Evolutionary conservation across 1,140 invertebrate species (phyloP).

Genomic region (Sinella curviseta): DNA sequence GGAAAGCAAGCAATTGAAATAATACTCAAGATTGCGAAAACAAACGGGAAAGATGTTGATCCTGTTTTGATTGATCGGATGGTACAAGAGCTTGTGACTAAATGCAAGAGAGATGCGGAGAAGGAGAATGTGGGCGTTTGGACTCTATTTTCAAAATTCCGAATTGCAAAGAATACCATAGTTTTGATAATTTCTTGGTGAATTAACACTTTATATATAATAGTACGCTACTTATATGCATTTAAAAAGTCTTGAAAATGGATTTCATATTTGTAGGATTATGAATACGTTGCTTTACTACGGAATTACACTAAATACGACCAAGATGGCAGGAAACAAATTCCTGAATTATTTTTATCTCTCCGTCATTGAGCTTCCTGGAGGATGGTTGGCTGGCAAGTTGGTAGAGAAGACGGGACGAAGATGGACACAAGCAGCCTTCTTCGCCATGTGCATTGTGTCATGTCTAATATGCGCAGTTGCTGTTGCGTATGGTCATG

Average conservation of each 20-base stretch:
- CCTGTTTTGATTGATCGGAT: slow-evolving; percentile 36
- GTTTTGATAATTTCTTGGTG: slow-evolving; percentile 60
- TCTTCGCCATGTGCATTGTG: slow-evolving; percentile 56
- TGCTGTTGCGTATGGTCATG: slow-evolving; percentile 25
- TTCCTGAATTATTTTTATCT: slow-evolving; percentile 69
- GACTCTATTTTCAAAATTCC: slow-evolving; percentile 61
- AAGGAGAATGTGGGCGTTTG: slow-evolving; percentile 59
- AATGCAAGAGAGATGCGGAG: slow-evolving; percentile 30
- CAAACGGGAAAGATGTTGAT: slow-evolving; percentile 57
- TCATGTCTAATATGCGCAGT: slow-evolving; percentile 56
- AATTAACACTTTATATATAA: background rate
- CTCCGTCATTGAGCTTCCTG: slow-evolving; percentile 64
- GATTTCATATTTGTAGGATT: too few relatives aligned
- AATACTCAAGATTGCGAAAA: slow-evolving; percentile 67
- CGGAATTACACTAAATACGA: slow-evolving; percentile 63
- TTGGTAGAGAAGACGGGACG: slow-evolving; percentile 58
- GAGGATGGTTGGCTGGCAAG: slow-evolving; percentile 54
- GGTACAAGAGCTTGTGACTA: slow-evolving; percentile 31
- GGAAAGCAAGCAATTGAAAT: slow-evolving; percentile 66
- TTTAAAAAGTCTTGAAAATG: too few relatives aligned
- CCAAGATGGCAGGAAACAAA: slow-evolving; percentile 65
- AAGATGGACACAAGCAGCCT: slow-evolving; percentile 57
- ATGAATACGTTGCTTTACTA: slow-evolving; percentile 63
- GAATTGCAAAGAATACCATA: slow-evolving; percentile 61
- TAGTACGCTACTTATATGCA: too few relatives aligned